Conservation (phyloP, 2,113 vertebrate genomes). For the Eretmochelys imbricata region DNA sequence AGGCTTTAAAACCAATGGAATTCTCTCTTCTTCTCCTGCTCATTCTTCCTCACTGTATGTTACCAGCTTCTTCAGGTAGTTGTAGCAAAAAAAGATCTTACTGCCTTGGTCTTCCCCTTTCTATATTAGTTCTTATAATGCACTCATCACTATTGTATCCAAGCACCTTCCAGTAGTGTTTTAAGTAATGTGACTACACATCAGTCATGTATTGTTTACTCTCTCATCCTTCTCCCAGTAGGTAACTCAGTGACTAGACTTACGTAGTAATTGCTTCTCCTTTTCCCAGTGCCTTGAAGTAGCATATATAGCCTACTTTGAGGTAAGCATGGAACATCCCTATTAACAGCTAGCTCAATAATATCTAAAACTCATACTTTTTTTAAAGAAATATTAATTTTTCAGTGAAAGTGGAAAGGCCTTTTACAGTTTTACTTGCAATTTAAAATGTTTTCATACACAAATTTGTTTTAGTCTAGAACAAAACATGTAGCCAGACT, state of each 20-base stretch:
- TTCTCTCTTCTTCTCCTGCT: neutral
- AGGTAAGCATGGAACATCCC: rapidly evolving
- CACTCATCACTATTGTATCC: neutral
- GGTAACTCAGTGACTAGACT: neutral
- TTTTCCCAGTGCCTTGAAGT: neutral
- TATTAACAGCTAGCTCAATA: rapidly evolving
- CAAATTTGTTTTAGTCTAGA: neutral
- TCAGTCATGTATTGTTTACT: neutral
- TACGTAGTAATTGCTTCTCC: neutral
- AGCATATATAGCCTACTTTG: neutral
- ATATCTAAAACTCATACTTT: rapidly evolving
- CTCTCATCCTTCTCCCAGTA: neutral
- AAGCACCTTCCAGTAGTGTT: neutral
- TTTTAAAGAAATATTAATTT: neutral
- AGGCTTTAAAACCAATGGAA: neutral
- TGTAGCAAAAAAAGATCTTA: neutral
- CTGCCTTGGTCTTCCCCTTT: neutral
- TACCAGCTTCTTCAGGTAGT: neutral
- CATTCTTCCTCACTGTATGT: neutral
- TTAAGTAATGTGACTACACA: neutral
- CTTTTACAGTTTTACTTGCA: neutral
- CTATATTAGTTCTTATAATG: too few species aligned
- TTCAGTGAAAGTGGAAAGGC: neutral
- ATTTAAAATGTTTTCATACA: rapidly evolving
- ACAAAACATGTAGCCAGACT: constrained; percentile 40